Percentiles rank a stretch among this genome's conserved stretches.
Conservation (phyloP, 2,888 invertebrate genomes). For the Coecobrya sp. region DNA sequence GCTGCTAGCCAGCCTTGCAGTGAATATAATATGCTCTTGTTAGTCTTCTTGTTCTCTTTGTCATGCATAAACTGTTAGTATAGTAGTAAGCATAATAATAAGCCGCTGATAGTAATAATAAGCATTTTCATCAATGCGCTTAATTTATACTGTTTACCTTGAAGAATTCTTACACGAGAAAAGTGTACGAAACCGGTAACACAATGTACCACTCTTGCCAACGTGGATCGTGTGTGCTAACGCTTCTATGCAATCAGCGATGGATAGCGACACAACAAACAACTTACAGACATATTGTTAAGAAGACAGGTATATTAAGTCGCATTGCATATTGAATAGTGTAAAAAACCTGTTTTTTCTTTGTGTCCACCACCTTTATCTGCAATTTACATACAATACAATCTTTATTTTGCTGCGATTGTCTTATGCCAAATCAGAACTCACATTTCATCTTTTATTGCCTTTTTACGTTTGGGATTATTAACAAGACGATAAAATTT, state of each 20-base stretch:
- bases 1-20: neutral
- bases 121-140: slow-evolving; percentile 42
- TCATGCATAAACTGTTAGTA: slow-evolving; percentile 4
- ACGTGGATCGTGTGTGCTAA: neutral
- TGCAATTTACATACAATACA: slow-evolving; percentile 67
- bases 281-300: slow-evolving; percentile 17
- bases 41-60: slow-evolving; percentile 40
- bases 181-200: slow-evolving; percentile 57
- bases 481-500: slow-evolving; percentile 47
- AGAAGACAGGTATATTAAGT: slow-evolving; percentile 6
- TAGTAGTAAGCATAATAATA: neutral
- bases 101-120: slow-evolving; percentile 9
- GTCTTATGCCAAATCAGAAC: slow-evolving; percentile 62
- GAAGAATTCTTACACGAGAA: slow-evolving; percentile 25
- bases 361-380: neutral
- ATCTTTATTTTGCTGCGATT: slow-evolving; percentile 29
- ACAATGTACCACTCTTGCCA: slow-evolving; percentile 45
- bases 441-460: slow-evolving; percentile 55
- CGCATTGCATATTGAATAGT: slow-evolving; percentile 13
- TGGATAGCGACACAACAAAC: neutral
- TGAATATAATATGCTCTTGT: slow-evolving; percentile 16
- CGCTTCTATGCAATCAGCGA: slow-evolving; percentile 35
- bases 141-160: slow-evolving; percentile 62
- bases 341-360: slow-evolving; percentile 60
- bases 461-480: slow-evolving; percentile 46